These are phyloP conservation scores for Nycticebus coucang DNA, from an alignment of 2,113 vertebrate genomes.

Conservation along the genomic window DNA sequence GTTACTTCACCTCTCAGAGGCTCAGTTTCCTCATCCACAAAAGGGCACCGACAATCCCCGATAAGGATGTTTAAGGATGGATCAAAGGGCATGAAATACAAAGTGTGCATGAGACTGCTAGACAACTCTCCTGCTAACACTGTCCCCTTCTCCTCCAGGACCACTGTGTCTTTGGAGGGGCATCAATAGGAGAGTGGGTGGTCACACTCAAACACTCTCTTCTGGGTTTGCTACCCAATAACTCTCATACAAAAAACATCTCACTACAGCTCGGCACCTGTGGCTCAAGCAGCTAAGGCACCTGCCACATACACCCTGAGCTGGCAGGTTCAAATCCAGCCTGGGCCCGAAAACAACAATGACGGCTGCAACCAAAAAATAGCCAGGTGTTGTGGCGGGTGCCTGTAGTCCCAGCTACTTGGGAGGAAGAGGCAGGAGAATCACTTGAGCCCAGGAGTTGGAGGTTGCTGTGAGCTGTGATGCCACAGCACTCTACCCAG, in stretches of 20 bases:
- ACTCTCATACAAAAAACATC: neutral
- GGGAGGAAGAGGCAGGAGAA: too few species aligned
- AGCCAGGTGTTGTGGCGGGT: too few species aligned
- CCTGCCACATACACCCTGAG: too few species aligned
- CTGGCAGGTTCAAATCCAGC: too few species aligned
- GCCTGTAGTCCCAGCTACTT: too few species aligned
- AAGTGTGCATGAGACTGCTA: neutral
- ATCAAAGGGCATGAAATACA: fast-evolving
- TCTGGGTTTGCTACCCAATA: neutral
- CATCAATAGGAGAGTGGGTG: neutral
- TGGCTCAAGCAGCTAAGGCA: too few species aligned
- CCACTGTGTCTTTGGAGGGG: neutral
- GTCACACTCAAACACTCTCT: neutral
- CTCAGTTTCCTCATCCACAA: neutral
- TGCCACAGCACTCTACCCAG: too few species aligned
- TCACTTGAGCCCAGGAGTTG: too few species aligned
- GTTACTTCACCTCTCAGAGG: neutral
- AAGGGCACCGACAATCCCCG: neutral
- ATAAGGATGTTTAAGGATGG: neutral
- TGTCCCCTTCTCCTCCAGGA: fast-evolving
- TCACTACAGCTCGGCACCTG: too few species aligned
- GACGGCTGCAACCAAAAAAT: too few species aligned
- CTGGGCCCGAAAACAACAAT: too few species aligned
- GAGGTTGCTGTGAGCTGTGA: too few species aligned
- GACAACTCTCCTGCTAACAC: neutral